Conservation (phyloP, 2,113 vertebrate species). For the Indri indri region DNA sequence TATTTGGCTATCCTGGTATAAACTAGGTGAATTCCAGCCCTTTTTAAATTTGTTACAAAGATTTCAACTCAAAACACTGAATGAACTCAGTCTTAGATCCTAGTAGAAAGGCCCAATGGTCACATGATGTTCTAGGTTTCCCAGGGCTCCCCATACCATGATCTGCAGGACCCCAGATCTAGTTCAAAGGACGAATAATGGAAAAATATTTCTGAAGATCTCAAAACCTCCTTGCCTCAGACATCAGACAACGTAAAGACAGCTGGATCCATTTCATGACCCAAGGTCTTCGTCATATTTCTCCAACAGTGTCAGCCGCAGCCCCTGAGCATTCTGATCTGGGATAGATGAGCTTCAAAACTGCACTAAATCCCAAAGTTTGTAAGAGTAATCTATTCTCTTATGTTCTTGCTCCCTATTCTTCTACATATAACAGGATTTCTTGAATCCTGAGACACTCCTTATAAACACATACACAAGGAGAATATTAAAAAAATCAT, state of each 20-base stretch:
- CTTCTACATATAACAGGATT: background rate
- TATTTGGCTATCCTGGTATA: background rate
- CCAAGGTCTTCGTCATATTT: background rate
- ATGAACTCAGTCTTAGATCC: background rate
- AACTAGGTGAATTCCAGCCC: background rate
- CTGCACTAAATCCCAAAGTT: background rate
- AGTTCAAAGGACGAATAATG: background rate
- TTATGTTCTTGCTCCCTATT: background rate
- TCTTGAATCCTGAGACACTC: background rate
- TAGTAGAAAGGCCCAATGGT: background rate
- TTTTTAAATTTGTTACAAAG: background rate
- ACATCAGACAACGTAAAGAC: background rate
- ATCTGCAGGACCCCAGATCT: background rate
- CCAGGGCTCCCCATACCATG: too few relatives aligned
- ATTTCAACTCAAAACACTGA: background rate
- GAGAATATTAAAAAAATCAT: background rate
- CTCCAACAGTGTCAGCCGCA: background rate
- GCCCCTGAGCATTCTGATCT: background rate
- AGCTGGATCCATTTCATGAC: background rate
- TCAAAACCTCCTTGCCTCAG: background rate
- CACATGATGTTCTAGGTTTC: background rate
- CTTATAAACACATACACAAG: constrained; percentile 23
- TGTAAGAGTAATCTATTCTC: background rate
- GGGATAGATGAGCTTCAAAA: background rate
- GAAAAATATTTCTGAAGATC: background rate